Evolutionary conservation across 2,888 invertebrate genomes (phyloP), one percentile per base, ranked within the genome.

Genomic region (Tigriopus californicus): DNA sequence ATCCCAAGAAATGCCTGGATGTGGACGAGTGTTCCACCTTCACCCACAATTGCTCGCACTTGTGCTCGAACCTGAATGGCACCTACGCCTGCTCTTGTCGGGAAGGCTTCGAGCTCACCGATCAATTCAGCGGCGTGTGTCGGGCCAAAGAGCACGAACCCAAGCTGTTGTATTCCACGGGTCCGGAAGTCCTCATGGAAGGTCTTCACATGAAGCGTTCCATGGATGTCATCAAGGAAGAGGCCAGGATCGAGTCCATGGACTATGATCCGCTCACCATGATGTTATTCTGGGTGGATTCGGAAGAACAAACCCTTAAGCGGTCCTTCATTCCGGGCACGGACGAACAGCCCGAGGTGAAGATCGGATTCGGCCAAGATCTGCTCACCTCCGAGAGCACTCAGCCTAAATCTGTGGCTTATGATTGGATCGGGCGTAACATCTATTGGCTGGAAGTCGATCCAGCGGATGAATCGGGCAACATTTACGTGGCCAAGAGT

Each of bases 271-370:
- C 87, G 0, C 77, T 77, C 61, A 74, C 76, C 22, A 85, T 89
- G 68, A 85, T 90, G 69, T 75, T 97, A 60, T 97, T 89, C 75
- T 98, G 97, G 94, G 88, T 90, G 0, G 95, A 97, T 70, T 85
- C 85, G 64, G 84, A 85, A 67, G 85, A 88, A 62, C 83, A 85
- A 69, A 85, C 85, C 1, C 89, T 95, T 64, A 89, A 89, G 69
- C 78, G 95, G 0, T 90, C 92, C 0, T 88, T 84, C 70, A 85
- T 94, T 80, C 79, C 91, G 1, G 80, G 84, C 65, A 87, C 85
- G 0, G 73, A 78, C 22, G 64, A 61, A 25, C 75, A 81, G 62
- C 85, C 87, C 2, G 76, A 82, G 68, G 87, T 81, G 1, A 82
- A 85, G 73, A 80, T 80, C 58, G 87, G 89, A 60, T 82, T 77